Evolutionary conservation across 2,797 vertebrate genomes (phyloP), one percentile per base, ranked within the genome.

Genomic region (Amphiprion clarkii): DNA sequence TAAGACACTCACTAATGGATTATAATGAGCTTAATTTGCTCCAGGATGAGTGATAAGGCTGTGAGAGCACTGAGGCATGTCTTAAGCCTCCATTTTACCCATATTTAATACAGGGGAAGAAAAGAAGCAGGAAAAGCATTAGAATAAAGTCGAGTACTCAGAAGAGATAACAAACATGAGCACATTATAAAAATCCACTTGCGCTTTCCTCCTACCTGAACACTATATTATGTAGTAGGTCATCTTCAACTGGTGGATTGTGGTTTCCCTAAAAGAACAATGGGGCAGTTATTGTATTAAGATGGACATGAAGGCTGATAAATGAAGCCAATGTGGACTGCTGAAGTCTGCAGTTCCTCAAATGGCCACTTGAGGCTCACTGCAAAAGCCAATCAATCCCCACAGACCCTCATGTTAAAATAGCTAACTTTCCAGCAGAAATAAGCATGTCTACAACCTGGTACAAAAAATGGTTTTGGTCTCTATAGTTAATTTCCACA

Each of bases 1-100:
- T 70, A 68, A 89, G 81, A 87, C 55, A 60, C 77, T 84, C 79
- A 48, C 88, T 91, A 92, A 92, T 89, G 88, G 88, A 91, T 87
- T 87, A 81, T 90, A 93, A 93, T 91, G 84, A 90, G 80, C 84
- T 88, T 88, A 88, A 92, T 92, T 90, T 88, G 82, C 87, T 88
- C 73, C 67, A 69, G 85, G 85, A 90, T 88, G 84, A 88, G 78
- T 81, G 89, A 91, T 92, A 88, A 90, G 84, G 72, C 85, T 72
- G 60, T 48, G 77, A 70, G 87, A 86, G 86, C 83, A 74, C 69
- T 27, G 73, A 89, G 76, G 73, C 85, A 73, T 75, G 64, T 87
- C 78, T 80, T 85, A 86, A 84, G 83, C 80, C 66, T 88, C 48
- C 51, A 74, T 85, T 86, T 86, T 76, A 79, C 46, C 19, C 70